These are phyloP conservation scores for Dolichomitus sp. DNA, from an alignment of 2,888 invertebrate genomes.

Conservation along the genomic window DNA sequence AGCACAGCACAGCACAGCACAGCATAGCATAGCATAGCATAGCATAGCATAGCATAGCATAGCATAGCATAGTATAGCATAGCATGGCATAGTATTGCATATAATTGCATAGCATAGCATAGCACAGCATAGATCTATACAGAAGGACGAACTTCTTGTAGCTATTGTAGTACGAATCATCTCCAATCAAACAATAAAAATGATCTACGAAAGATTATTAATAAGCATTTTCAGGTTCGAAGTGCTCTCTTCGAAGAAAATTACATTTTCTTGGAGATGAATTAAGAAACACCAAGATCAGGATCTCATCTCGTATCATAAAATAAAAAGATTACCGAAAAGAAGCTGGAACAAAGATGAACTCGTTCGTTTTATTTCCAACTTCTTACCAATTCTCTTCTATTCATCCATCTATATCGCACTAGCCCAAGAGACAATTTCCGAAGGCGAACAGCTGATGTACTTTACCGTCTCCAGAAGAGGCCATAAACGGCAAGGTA, in stretches of 20 bases:
- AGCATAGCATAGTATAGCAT: too few relatives aligned
- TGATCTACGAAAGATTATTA: too few relatives aligned
- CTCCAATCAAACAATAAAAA: not conserved
- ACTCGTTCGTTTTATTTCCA: not conserved
- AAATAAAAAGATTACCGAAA: not conserved
- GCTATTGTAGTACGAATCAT: not conserved
- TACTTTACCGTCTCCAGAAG: conserved; percentile 12
- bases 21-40: too few relatives aligned
- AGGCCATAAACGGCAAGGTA: conserved; percentile 40
- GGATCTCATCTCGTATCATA: not conserved
- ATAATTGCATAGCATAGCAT: too few relatives aligned
- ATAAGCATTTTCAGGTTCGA: not conserved
- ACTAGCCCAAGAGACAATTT: conserved; percentile 13
- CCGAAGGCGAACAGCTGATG: conserved; percentile 8
- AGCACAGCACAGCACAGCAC: too few relatives aligned
- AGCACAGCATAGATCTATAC: too few relatives aligned
- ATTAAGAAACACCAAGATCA: not conserved
- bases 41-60: too few relatives aligned
- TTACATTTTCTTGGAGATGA: not conserved
- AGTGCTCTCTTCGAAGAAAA: not conserved
- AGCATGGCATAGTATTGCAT: too few relatives aligned
- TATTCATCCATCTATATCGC: not conserved
- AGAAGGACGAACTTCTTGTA: not conserved
- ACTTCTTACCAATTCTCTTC: not conserved
- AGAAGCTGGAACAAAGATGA: too few relatives aligned